Evolutionary conservation across 1,140 invertebrate species (phyloP).

Genomic region (Eriosoma lanigerum): DNA sequence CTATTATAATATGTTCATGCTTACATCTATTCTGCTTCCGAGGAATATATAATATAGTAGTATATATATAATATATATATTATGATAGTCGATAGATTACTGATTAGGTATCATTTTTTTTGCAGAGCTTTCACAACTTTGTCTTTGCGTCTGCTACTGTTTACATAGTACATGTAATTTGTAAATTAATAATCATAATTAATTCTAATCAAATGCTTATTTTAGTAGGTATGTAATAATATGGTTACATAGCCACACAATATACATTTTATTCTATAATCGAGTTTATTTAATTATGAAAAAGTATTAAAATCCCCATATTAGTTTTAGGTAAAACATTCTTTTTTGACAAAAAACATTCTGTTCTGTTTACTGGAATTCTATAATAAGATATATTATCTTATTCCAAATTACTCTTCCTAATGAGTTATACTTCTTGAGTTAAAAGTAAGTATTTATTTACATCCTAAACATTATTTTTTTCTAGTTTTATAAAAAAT

Average conservation of each 20-base stretch:
- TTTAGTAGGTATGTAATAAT: no score
- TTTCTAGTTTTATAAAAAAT: neutral
- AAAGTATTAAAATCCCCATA: neutral
- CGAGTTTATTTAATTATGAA: no score
- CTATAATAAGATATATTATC: neutral
- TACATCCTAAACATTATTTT: neutral
- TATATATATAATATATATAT: no score
- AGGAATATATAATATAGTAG: no score
- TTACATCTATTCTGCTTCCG: no score
- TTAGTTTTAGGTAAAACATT: neutral
- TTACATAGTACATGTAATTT: neutral
- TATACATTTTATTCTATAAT: no score
- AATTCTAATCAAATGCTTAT: no score
- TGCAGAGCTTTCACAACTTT: no score
- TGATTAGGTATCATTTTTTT: conserved; percentile 24
- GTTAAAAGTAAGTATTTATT: conserved; percentile 22
- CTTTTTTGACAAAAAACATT: neutral
- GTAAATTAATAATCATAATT: no score
- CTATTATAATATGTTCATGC: no score
- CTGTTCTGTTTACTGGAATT: neutral
- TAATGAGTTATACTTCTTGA: neutral
- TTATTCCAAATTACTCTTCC: neutral
- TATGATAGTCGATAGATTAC: conserved; percentile 1
- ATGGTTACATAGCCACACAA: no score
- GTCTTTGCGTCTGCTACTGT: no score